These are phyloP conservation scores for Brachystomella parvula DNA, from an alignment of 1,140 invertebrate species.

Conservation along the genomic window DNA sequence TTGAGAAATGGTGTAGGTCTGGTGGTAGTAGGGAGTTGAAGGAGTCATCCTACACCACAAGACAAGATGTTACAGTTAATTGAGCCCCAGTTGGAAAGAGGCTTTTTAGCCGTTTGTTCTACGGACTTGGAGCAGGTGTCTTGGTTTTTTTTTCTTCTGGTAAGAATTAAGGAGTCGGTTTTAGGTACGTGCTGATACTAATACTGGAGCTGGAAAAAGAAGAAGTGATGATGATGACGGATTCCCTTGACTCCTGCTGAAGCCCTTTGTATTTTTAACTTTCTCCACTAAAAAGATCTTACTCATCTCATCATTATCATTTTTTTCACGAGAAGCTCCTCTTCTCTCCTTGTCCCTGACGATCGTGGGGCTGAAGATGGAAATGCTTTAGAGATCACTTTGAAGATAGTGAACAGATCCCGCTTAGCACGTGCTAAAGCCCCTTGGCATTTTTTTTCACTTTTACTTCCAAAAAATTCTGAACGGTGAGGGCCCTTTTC, in stretches of 20 bases:
- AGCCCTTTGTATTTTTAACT: neutral
- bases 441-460: slow-evolving; percentile 15
- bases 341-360: too few species aligned
- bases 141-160: slow-evolving; percentile 18
- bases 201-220: too few species aligned
- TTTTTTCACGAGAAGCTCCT: neutral
- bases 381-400: slow-evolving; percentile 20
- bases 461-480: neutral
- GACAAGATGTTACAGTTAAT: slow-evolving; percentile 36
- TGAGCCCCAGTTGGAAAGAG: slow-evolving; percentile 8
- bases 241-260: too few species aligned
- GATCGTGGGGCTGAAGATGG: too few species aligned
- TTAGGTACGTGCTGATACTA: neutral
- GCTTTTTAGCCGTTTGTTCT: neutral
- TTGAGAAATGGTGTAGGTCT: too few species aligned
- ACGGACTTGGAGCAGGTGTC: slow-evolving; percentile 29
- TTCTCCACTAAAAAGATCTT: neutral
- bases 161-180: neutral
- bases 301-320: neutral
- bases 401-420: slow-evolving; percentile 20
- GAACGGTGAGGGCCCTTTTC: neutral
- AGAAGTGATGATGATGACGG: too few species aligned
- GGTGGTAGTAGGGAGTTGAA: too few species aligned
- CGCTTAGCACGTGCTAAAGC: slow-evolving; percentile 32
- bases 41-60: too few species aligned